These are phyloP conservation scores for Orchesella cincta DNA, from an alignment of 1,140 invertebrate genomes.

Conservation along the genomic window DNA sequence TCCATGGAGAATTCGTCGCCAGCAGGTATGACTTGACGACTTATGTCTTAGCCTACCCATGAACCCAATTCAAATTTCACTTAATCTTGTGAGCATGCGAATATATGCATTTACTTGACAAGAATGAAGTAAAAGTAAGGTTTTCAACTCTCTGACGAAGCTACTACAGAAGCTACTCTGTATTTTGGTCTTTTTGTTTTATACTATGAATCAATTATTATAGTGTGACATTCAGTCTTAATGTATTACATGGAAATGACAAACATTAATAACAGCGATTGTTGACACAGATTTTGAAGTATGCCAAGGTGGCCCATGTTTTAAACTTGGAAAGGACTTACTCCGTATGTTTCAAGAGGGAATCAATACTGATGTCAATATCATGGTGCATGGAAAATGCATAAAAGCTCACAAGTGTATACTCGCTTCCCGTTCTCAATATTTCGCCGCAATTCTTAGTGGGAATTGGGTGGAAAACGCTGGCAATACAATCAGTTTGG, in stretches of 20 bases:
- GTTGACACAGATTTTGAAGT: slow-evolving; percentile 33
- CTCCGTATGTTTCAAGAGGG: slow-evolving; percentile 86
- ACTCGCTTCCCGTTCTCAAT: slow-evolving; percentile 81
- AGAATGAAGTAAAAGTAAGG: too few relatives aligned
- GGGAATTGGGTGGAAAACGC: slow-evolving; percentile 78
- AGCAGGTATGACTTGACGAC: slow-evolving; percentile 35
- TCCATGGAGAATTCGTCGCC: slow-evolving; percentile 47
- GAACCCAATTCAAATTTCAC: too few relatives aligned
- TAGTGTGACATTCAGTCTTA: too few relatives aligned
- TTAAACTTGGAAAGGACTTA: slow-evolving; percentile 78
- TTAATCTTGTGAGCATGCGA: too few relatives aligned
- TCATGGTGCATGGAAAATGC: slow-evolving; percentile 70
- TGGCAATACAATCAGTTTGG: slow-evolving; percentile 76
- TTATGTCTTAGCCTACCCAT: too few relatives aligned
- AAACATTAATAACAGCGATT: too few relatives aligned
- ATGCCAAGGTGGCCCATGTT: slow-evolving; percentile 59
- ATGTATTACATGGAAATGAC: too few relatives aligned
- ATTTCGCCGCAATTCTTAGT: slow-evolving; percentile 85
- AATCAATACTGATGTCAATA: slow-evolving; percentile 75
- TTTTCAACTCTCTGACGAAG: too few relatives aligned
- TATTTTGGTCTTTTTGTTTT: too few relatives aligned
- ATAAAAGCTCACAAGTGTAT: slow-evolving; percentile 89
- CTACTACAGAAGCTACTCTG: too few relatives aligned
- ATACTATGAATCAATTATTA: too few relatives aligned
- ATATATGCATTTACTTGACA: too few relatives aligned